Percentiles rank a stretch among this genome's conserved stretches.
Evolutionary conservation across 2,888 invertebrate genomes (phyloP).

Genomic region (Syrphus vitripennis): DNA sequence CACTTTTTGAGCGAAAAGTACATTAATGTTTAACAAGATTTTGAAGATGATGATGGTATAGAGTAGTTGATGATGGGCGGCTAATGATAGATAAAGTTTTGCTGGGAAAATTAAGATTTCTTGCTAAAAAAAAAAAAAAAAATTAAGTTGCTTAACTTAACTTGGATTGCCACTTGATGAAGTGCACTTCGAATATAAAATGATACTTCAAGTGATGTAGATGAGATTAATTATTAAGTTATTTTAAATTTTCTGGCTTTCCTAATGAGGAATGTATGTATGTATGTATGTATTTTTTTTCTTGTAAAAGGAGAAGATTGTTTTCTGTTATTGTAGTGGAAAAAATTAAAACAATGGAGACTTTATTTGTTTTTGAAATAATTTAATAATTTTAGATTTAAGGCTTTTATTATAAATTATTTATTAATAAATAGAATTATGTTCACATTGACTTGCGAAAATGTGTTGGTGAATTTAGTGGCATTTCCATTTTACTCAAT

Average conservation of each 20-base stretch:
- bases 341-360: too few relatives aligned
- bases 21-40: slow-evolving; percentile 24
- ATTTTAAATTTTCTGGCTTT: background rate
- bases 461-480: too few relatives aligned
- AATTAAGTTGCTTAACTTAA: background rate
- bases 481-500: too few relatives aligned
- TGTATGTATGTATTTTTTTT: too few relatives aligned
- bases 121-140: background rate
- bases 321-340: too few relatives aligned
- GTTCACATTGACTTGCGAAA: too few relatives aligned
- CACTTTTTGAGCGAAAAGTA: slow-evolving; percentile 29
- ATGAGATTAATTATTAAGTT: background rate
- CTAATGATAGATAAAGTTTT: background rate
- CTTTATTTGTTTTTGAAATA: too few relatives aligned
- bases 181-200: background rate
- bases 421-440: too few relatives aligned
- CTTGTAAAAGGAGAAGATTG: too few relatives aligned
- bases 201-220: background rate
- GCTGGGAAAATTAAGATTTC: background rate
- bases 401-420: too few relatives aligned
- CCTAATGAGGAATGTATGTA: too few relatives aligned
- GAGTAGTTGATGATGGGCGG: background rate
- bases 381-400: too few relatives aligned
- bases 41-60: background rate
- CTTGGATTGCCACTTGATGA: slow-evolving; percentile 7